These are phyloP conservation scores for Daboia siamensis DNA, from an alignment of 2,113 vertebrate genomes.

Conservation along the genomic window DNA sequence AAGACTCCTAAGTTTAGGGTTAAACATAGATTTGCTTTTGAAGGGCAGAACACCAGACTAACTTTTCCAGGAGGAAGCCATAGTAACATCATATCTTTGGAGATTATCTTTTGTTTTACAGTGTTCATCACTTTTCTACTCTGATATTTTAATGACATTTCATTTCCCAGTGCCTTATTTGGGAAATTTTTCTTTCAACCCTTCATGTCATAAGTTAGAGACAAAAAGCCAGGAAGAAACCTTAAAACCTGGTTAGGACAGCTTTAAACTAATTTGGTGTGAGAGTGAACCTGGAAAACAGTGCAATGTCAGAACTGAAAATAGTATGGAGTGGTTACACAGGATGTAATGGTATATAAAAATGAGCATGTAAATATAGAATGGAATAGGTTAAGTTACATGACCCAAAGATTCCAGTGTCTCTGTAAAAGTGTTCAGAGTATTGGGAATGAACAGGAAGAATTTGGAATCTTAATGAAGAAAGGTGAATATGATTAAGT, in stretches of 20 bases:
- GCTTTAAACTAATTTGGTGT: background rate
- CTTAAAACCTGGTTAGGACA: background rate
- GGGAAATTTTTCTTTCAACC: background rate
- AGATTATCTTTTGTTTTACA: conserved; percentile 15
- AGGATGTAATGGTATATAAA: background rate
- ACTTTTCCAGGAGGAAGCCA: background rate
- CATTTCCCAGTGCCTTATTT: background rate
- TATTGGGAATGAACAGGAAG: background rate
- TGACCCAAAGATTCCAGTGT: background rate
- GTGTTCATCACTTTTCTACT: background rate
- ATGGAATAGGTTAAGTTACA: background rate
- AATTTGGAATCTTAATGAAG: background rate
- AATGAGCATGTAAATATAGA: background rate
- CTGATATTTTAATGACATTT: background rate
- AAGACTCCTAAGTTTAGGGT: background rate
- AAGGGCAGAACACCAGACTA: background rate
- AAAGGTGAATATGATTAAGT: background rate
- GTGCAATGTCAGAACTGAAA: background rate
- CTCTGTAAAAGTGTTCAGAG: background rate
- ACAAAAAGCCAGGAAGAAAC: background rate
- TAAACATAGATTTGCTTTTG: conserved; percentile 3
- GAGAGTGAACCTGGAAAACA: background rate
- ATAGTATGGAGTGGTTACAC: background rate
- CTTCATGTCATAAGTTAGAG: background rate
- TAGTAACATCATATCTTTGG: background rate